A percentile compares a stretch with the other conserved stretches of the same genome.
Conservation (phyloP, 2,797 vertebrate genomes). For the Zonotrichia albicollis region DNA sequence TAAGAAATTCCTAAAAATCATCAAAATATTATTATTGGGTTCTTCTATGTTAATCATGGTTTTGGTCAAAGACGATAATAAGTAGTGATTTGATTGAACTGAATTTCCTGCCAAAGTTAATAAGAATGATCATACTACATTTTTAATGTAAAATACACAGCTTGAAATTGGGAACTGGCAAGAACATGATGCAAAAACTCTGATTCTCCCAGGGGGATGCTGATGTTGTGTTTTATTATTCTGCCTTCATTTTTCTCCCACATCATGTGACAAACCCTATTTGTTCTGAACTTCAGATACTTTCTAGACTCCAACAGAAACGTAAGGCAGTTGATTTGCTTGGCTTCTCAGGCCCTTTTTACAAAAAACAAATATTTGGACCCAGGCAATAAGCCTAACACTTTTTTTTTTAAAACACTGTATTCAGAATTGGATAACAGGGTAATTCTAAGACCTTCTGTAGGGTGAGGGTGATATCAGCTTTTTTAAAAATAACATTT, state of each 20-base stretch:
- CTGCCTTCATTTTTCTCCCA: not conserved
- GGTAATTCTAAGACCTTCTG: not conserved
- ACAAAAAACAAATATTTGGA: constrained; percentile 31
- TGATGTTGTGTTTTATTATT: not conserved
- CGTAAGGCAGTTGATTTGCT: not conserved
- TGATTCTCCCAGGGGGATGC: not conserved
- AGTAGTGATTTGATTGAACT: not conserved
- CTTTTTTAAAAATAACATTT: not conserved
- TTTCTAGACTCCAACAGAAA: constrained; percentile 15
- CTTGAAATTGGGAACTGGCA: not conserved
- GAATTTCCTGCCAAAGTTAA: not conserved
- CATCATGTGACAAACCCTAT: not conserved
- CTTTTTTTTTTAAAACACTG: not conserved
- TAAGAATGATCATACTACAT: not conserved
- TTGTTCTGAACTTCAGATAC: constrained; percentile 13
- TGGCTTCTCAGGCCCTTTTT: constrained; percentile 17
- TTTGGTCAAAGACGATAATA: not conserved
- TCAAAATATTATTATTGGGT: not conserved
- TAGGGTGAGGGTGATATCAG: not conserved
- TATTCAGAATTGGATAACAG: not conserved
- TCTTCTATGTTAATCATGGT: not conserved
- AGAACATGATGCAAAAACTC: not conserved
- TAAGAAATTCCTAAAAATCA: not conserved
- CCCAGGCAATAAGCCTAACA: not conserved
- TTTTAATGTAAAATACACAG: not conserved